Conservation (phyloP, 2,888 invertebrate genomes). For the Plebejus argus region DNA sequence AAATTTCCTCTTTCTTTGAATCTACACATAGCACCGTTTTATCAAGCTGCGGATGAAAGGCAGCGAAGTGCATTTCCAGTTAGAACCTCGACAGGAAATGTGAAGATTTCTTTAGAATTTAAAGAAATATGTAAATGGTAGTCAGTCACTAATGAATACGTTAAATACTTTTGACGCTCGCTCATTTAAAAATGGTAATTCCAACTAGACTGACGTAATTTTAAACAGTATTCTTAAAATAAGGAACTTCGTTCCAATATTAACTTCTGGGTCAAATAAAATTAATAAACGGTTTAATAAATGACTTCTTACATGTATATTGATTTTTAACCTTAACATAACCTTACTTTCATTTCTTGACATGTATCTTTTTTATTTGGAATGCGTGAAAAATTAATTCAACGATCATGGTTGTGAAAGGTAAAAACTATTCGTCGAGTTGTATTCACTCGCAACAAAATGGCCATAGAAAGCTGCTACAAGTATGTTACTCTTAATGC, state of each 20-base stretch:
- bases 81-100: not conserved
- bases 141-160: not conserved
- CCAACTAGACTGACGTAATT: not conserved
- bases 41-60: not conserved
- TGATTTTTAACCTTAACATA: not conserved
- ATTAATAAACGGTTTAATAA: not conserved
- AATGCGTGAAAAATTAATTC: not conserved
- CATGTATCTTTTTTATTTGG: not conserved
- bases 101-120: not conserved
- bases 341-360: conserved; percentile 6
- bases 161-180: not conserved
- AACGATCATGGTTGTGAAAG: conserved; percentile 41
- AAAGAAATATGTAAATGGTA: conserved; percentile 1
- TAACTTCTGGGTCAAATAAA: not conserved
- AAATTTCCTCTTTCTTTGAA: not conserved
- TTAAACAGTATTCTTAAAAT: not conserved
- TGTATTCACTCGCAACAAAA: conserved; percentile 41
- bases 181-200: not conserved
- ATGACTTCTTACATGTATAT: not conserved
- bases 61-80: not conserved
- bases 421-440: conserved; percentile 41
- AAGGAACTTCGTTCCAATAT: not conserved
- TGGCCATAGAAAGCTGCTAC: conserved; percentile 45
- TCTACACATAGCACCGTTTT: not conserved
- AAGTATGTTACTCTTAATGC: conserved; percentile 41